Evolutionary conservation across 2,888 invertebrate genomes (phyloP).

Genomic region (Aphidius colemani): DNA sequence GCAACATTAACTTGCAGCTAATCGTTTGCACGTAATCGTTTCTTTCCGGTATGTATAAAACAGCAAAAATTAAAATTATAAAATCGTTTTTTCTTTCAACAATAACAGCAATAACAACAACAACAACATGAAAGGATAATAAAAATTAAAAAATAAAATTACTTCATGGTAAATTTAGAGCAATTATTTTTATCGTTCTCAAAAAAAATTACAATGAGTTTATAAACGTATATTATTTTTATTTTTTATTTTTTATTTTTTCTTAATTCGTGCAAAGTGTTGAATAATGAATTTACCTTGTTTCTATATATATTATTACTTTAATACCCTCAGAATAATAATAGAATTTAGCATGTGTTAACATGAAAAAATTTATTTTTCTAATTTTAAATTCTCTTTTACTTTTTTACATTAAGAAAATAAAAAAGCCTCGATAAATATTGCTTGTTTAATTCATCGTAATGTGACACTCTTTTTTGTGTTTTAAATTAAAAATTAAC

Average conservation of each 20-base stretch:
- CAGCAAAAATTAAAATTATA: conserved; percentile 17
- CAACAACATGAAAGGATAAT: conserved; percentile 1
- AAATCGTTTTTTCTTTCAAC: not conserved
- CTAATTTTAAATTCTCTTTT: too few species aligned
- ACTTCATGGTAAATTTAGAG: conserved; percentile 35
- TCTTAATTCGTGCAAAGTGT: conserved; percentile 27
- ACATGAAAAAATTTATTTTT: too few species aligned
- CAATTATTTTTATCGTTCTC: conserved; percentile 30
- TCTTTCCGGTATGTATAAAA: conserved; percentile 22
- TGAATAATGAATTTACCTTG: conserved; percentile 23
- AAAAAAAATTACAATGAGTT: conserved; percentile 26
- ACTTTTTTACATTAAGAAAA: too few species aligned
- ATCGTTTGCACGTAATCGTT: conserved; percentile 33
- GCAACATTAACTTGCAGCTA: conserved; percentile 26
- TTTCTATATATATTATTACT: not conserved
- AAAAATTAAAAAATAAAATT: conserved; percentile 1
- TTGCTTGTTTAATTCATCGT: too few species aligned
- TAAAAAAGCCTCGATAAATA: too few species aligned
- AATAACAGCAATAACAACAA: not conserved
- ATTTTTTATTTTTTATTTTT: not conserved
- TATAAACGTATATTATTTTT: conserved; percentile 24
- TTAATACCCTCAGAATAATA: too few species aligned
- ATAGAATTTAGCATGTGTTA: too few species aligned
- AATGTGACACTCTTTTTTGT: too few species aligned
- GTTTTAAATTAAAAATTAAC: too few species aligned